phyloP scores from a whole-genome alignment of 2,797 vertebrate genomes.

The Zenarchopterus dispar region DNA sequence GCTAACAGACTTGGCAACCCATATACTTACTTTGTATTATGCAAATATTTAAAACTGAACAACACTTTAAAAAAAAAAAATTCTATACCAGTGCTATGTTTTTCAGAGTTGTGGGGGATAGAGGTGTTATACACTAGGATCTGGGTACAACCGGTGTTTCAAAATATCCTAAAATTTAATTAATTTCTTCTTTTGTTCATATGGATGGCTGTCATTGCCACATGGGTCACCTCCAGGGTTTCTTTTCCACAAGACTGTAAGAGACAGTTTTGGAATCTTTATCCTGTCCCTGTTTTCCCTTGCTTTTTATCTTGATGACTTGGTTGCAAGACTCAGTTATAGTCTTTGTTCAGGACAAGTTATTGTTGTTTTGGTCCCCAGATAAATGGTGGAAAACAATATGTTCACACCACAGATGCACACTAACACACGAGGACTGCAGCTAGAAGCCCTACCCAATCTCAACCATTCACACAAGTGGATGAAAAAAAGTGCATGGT shows the following conservation, averaged over 20 bases:
- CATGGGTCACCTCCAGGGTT: conserved; percentile 28
- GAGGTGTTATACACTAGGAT: no score
- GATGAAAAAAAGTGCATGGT: conserved; percentile 27
- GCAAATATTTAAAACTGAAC: no score
- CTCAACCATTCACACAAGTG: conserved; percentile 33
- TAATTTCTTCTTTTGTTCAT: conserved; percentile 36
- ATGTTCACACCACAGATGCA: conserved; percentile 16
- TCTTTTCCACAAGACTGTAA: conserved; percentile 20
- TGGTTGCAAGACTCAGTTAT: conserved; percentile 32
- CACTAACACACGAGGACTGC: conserved; percentile 19
- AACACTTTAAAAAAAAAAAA: no score
- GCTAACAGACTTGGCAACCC: neutral
- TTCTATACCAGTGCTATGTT: no score
- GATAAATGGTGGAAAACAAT: conserved; percentile 38
- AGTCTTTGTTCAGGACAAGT: conserved; percentile 44
- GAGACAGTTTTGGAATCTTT: conserved; percentile 35
- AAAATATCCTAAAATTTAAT: conserved; percentile 25
- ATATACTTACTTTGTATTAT: no score
- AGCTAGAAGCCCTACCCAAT: conserved; percentile 14
- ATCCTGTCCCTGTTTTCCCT: conserved; percentile 16
- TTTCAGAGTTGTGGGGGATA: no score
- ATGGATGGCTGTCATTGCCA: conserved; percentile 52
- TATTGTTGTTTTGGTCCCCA: conserved; percentile 49
- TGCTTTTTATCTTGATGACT: conserved; percentile 65
- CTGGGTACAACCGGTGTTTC: neutral